Conservation (phyloP, 2,113 vertebrate genomes). For the Vimba vimba region DNA sequence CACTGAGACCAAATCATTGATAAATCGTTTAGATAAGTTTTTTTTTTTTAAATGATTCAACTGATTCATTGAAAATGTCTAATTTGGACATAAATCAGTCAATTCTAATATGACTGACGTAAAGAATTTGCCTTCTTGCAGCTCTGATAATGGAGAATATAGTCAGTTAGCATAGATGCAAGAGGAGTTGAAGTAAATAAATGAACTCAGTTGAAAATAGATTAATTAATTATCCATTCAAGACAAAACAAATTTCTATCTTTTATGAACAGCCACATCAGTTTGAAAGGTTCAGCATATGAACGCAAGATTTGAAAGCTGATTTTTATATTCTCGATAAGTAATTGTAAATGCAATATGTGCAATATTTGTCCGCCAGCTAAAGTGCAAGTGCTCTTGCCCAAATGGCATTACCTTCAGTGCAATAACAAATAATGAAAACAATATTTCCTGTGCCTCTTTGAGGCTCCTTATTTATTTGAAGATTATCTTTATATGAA, state of each 20-base stretch:
- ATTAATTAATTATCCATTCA: neutral
- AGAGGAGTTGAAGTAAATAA: neutral
- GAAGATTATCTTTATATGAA: constrained; percentile 33
- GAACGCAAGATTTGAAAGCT: neutral
- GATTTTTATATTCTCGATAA: neutral
- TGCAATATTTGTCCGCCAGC: constrained; percentile 14
- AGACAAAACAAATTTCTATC: neutral
- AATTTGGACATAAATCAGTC: too few species aligned
- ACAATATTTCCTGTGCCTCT: constrained; percentile 22
- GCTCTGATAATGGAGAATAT: neutral
- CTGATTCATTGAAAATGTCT: too few species aligned
- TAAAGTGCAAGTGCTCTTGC: neutral
- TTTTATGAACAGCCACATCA: neutral
- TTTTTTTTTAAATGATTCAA: too few species aligned
- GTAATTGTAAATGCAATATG: neutral
- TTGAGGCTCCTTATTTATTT: constrained; percentile 27
- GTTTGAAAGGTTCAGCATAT: neutral
- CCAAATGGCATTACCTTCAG: constrained; percentile 16
- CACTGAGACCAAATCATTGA: too few species aligned
- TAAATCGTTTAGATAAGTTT: too few species aligned
- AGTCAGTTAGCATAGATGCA: neutral
- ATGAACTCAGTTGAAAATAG: neutral
- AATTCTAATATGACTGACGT: neutral
- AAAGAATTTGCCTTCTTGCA: neutral
- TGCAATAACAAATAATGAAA: constrained; percentile 41